A percentile compares a stretch with the other conserved stretches of the same genome.
These are phyloP conservation scores for Schmidtea mediterranea DNA, from an alignment of 1,140 invertebrate genomes.

Conservation along the genomic window DNA sequence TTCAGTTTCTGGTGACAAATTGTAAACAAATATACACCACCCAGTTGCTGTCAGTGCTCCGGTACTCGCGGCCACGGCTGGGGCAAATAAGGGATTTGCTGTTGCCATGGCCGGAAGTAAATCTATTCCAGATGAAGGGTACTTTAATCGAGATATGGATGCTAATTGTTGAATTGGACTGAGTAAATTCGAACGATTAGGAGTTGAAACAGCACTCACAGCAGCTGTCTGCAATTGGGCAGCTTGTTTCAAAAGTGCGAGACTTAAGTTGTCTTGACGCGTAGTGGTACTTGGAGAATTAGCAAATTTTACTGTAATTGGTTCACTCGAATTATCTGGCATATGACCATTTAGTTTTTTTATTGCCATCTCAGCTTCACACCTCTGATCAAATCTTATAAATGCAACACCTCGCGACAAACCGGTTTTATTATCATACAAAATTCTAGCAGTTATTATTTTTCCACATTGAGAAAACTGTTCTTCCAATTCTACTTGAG, in stretches of 20 bases:
- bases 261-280: neutral
- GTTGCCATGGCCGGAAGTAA: too few species aligned
- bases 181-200: too few species aligned
- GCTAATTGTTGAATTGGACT: too few species aligned
- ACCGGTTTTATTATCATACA: slow-evolving; percentile 7
- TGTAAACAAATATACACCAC: slow-evolving; percentile 76
- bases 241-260: slow-evolving; percentile 7
- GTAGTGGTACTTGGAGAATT: slow-evolving; percentile 38
- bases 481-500: slow-evolving; percentile 5
- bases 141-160: too few species aligned
- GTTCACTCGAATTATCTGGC: slow-evolving; percentile 65
- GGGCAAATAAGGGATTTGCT: too few species aligned
- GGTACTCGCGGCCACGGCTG: too few species aligned
- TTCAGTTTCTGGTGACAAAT: slow-evolving; percentile 72
- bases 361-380: slow-evolving; percentile 85
- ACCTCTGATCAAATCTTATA: slow-evolving; percentile 85
- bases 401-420: slow-evolving; percentile 96
- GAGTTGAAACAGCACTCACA: slow-evolving; percentile 1
- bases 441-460: slow-evolving; percentile 7
- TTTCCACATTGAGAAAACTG: slow-evolving; percentile 5
- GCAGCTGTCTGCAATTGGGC: neutral
- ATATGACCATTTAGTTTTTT: slow-evolving; percentile 83
- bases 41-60: neutral
- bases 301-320: slow-evolving; percentile 95
- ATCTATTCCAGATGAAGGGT: too few species aligned